These are phyloP conservation scores for Standfussiana lucernea DNA, from an alignment of 2,888 invertebrate genomes.

Conservation along the genomic window DNA sequence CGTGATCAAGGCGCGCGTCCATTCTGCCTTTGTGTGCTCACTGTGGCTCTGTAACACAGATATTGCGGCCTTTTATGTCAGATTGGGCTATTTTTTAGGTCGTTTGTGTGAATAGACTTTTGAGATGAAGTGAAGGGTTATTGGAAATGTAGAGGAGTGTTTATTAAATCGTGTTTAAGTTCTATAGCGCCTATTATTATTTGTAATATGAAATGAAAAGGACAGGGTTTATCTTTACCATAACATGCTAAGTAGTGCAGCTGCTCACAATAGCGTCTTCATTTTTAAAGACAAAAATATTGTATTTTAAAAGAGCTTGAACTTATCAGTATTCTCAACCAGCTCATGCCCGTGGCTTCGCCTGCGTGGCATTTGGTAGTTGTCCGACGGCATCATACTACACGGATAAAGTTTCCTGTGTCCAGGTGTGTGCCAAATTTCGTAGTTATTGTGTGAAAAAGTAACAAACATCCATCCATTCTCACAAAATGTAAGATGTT, in stretches of 20 bases:
- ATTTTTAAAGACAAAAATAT: too few species aligned
- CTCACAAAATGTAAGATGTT: too few species aligned
- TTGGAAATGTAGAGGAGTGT: slow-evolving; percentile 1
- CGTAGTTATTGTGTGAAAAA: too few species aligned
- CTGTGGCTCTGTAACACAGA: slow-evolving; percentile 61
- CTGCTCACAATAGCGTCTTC: background rate
- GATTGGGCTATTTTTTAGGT: slow-evolving; percentile 54
- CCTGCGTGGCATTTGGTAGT: too few species aligned
- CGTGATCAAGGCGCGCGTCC: slow-evolving; percentile 62
- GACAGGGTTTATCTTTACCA: background rate
- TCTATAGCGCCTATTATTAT: background rate
- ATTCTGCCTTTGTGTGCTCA: slow-evolving; percentile 63
- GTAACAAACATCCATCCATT: too few species aligned
- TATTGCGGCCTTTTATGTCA: slow-evolving; percentile 49
- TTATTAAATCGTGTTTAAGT: background rate
- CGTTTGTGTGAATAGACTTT: slow-evolving; percentile 44
- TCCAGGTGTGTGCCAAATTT: too few species aligned
- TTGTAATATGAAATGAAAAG: background rate
- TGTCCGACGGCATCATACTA: too few species aligned
- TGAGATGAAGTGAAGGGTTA: slow-evolving; percentile 26
- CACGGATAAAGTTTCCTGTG: too few species aligned
- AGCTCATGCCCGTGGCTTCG: too few species aligned
- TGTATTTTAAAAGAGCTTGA: too few species aligned
- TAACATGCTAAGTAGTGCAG: background rate
- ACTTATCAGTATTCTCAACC: too few species aligned